A percentile compares a stretch with the other conserved stretches of the same genome.
phyloP scores from a whole-genome alignment of 2,113 vertebrate species.

The Amphilophus citrinellus region DNA sequence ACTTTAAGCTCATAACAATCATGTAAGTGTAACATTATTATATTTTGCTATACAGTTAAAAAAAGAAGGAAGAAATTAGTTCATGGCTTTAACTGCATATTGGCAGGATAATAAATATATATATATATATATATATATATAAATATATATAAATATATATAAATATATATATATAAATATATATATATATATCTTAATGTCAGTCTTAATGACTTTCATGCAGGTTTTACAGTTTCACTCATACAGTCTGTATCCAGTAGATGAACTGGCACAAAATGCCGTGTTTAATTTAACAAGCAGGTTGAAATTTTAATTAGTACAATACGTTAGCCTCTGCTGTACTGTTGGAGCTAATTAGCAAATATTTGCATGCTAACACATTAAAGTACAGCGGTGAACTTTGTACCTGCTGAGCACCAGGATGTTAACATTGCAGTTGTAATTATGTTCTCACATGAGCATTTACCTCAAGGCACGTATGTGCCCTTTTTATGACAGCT shows the following conservation, averaged over 20 bases:
- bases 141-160: no score
- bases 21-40: neutral
- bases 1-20: neutral
- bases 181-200: no score
- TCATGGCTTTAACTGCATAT: neutral
- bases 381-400: neutral
- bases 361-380: slow-evolving; percentile 10
- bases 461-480: neutral
- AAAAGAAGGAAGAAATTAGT: neutral
- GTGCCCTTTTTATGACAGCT: neutral
- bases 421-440: neutral
- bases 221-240: neutral
- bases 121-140: no score
- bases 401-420: neutral
- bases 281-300: neutral
- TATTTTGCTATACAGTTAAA: neutral
- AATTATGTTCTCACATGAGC: slow-evolving; percentile 3
- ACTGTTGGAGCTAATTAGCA: neutral
- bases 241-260: neutral
- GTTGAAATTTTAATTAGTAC: neutral
- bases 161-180: neutral
- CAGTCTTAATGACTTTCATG: neutral
- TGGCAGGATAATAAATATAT: neutral
- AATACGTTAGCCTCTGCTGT: neutral
- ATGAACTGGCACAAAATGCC: neutral